Evolutionary conservation across 2,888 invertebrate species (phyloP).

Genomic region (Hypercompe scribonia): DNA sequence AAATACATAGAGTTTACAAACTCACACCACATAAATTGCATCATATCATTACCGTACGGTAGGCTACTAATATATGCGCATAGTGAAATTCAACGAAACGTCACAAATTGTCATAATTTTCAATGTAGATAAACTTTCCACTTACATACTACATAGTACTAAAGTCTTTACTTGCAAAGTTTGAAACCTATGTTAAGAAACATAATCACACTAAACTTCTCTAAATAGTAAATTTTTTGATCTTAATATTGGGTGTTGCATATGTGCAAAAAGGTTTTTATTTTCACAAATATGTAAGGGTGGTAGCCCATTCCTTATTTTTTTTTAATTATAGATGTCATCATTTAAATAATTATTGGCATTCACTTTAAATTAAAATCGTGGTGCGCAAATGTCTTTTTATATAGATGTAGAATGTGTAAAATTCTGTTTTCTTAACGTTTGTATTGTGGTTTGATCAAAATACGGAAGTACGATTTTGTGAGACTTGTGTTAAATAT

Average conservation of each 20-base stretch:
- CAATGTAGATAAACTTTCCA: not conserved
- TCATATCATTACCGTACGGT: not conserved
- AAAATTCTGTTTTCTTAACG: not conserved
- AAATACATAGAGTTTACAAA: not conserved
- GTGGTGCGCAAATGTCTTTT: not conserved
- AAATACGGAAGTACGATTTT: not conserved
- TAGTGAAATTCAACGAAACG: not conserved
- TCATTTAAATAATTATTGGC: not conserved
- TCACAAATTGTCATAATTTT: not conserved
- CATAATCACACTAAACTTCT: not conserved
- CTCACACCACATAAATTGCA: not conserved
- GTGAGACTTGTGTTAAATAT: not conserved
- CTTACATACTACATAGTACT: not conserved
- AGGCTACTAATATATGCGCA: not conserved
- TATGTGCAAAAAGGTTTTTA: too few species aligned
- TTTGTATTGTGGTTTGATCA: conserved; percentile 1
- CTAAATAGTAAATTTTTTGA: too few species aligned
- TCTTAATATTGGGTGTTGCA: conserved; percentile 1
- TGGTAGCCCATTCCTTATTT: not conserved
- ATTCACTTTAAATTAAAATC: not conserved
- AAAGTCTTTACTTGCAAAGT: not conserved
- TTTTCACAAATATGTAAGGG: too few species aligned
- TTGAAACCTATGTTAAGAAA: not conserved
- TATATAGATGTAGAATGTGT: not conserved
- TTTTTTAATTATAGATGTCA: not conserved